Evolutionary conservation across 2,113 vertebrate genomes (phyloP).

Genomic region (Cyrtonyx montezumae): DNA sequence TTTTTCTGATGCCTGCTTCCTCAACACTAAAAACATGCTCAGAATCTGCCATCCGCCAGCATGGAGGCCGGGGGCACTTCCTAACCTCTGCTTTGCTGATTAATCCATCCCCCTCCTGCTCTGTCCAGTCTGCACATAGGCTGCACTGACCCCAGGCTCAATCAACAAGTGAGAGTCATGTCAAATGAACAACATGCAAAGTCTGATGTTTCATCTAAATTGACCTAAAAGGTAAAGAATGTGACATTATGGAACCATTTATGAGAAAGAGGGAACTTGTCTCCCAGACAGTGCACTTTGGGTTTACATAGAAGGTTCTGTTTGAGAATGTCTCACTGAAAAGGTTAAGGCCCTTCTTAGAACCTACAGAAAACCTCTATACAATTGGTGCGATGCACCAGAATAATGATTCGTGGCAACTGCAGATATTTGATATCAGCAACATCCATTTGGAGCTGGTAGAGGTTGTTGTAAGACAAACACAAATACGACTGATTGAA

Average conservation of each 20-base stretch:
- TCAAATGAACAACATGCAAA: background rate
- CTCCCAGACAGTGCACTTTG: background rate
- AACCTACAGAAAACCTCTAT: background rate
- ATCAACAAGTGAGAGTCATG: background rate
- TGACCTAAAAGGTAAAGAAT: background rate
- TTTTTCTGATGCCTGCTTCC: background rate
- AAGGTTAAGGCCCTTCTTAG: background rate
- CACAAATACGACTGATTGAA: background rate
- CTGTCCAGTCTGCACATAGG: background rate
- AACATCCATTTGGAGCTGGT: background rate
- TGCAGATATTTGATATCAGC: background rate
- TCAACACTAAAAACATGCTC: background rate
- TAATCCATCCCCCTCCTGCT: background rate
- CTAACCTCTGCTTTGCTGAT: background rate
- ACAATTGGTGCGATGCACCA: fast-evolving
- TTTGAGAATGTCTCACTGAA: background rate
- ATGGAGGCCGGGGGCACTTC: background rate
- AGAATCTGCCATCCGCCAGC: background rate
- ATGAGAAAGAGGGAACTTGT: background rate
- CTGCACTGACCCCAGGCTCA: background rate
- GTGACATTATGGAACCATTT: background rate
- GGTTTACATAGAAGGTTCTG: background rate
- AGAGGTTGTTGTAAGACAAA: background rate
- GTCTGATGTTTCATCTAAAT: background rate
- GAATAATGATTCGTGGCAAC: background rate